A percentile compares a stretch with the other conserved stretches of the same genome.
Evolutionary conservation across 1,140 invertebrate genomes (phyloP).

Genomic region (Drosophila sucinea): DNA sequence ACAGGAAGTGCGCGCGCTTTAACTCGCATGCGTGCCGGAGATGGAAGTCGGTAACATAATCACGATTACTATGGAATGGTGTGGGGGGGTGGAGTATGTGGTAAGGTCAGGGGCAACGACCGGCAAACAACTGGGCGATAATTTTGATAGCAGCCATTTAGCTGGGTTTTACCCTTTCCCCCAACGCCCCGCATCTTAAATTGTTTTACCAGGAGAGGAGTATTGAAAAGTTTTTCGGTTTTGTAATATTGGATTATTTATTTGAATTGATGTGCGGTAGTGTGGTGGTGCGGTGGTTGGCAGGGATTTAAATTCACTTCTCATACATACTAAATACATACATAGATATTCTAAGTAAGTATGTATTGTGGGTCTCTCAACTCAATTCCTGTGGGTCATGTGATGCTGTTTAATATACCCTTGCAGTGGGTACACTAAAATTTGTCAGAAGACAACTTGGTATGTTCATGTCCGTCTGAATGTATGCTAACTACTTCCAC

Average conservation of each 20-base stretch:
- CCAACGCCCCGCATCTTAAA: neutral
- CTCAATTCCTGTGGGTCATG: conserved; percentile 3
- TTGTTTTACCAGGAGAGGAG: conserved; percentile 18
- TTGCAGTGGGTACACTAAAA: too few species aligned
- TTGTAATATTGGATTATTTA: conserved; percentile 79
- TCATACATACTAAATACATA: conserved; percentile 4
- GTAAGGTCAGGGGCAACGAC: conserved; percentile 21
- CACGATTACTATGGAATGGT: neutral
- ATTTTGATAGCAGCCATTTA: conserved; percentile 76
- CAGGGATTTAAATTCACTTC: conserved; percentile 44
- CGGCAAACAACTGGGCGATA: conserved; percentile 56
- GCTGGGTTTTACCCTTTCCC: conserved; percentile 20
- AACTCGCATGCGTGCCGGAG: conserved; percentile 62
- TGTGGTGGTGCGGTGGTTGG: conserved; percentile 31
- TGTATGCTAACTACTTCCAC: too few species aligned
- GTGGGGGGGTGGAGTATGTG: neutral
- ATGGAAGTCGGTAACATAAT: conserved; percentile 17
- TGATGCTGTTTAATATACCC: too few species aligned
- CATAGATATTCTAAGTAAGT: neutral
- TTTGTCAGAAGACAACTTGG: too few species aligned
- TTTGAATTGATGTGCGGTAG: conserved; percentile 76
- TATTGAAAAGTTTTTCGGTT: conserved; percentile 58
- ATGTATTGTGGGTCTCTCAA: neutral
- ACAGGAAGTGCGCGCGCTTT: conserved; percentile 70
- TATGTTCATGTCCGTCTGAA: too few species aligned